A percentile compares a stretch with the other conserved stretches of the same genome.
phyloP scores from a whole-genome alignment of 1,140 invertebrate species.

The Linepithema humile region DNA sequence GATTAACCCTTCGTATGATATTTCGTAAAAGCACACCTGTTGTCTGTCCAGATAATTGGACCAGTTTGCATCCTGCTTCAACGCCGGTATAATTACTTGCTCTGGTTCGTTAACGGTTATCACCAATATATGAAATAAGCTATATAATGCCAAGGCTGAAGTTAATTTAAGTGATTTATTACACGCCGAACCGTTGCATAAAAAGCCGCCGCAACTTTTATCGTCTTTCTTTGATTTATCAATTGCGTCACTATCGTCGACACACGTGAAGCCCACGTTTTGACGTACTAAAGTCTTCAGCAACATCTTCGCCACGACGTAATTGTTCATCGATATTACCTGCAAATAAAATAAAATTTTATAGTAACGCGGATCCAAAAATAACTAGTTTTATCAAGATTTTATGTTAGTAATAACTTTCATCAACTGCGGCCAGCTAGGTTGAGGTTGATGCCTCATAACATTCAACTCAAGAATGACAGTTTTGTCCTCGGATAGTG shows the following conservation, averaged over 20 bases:
- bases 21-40: slow-evolving; percentile 82
- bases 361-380: not conserved
- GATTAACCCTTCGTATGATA: not conserved
- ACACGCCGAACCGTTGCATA: slow-evolving; percentile 86
- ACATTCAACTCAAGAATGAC: slow-evolving; percentile 89
- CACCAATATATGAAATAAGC: slow-evolving; percentile 81
- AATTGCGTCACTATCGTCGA: slow-evolving; percentile 23
- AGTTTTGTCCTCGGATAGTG: slow-evolving; percentile 84
- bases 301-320: slow-evolving; percentile 81
- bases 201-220: slow-evolving; percentile 86
- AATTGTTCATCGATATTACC: slow-evolving; percentile 88
- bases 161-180: slow-evolving; percentile 70
- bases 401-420: slow-evolving; percentile 84
- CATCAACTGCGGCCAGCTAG: slow-evolving; percentile 89
- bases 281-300: slow-evolving; percentile 73
- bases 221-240: slow-evolving; percentile 5
- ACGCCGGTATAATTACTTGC: slow-evolving; percentile 86
- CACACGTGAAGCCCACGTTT: slow-evolving; percentile 65
- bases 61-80: slow-evolving; percentile 87
- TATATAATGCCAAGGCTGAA: slow-evolving; percentile 75
- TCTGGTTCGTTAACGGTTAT: slow-evolving; percentile 87
- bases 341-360: slow-evolving; percentile 62
- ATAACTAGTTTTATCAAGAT: not conserved
- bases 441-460: slow-evolving; percentile 90
- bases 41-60: slow-evolving; percentile 88